These are phyloP conservation scores for Leucozona laternaria DNA, from an alignment of 2,888 invertebrate species.

Conservation along the genomic window DNA sequence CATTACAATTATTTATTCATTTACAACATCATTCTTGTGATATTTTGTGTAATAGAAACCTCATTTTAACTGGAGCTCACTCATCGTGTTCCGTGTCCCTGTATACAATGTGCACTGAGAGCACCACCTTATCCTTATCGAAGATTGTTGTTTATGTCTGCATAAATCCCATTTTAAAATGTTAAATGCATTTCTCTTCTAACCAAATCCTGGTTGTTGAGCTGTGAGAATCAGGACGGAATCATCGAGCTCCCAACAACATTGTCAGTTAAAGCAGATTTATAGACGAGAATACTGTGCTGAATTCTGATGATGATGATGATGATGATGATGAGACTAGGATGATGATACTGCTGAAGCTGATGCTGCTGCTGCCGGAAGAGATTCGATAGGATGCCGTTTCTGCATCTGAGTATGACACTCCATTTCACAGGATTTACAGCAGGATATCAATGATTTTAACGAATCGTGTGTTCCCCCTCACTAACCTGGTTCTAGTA, in stretches of 20 bases:
- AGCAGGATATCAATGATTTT: constrained; percentile 62
- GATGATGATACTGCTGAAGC: no score
- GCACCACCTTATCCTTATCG: constrained; percentile 49
- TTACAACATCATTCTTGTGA: constrained; percentile 48
- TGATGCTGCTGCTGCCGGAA: constrained; percentile 30
- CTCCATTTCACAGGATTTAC: constrained; percentile 68
- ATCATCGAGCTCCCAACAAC: constrained; percentile 19
- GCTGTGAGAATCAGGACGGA: constrained; percentile 19
- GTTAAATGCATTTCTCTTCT: constrained; percentile 54
- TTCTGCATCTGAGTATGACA: constrained; percentile 62
- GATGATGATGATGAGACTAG: constrained; percentile 8
- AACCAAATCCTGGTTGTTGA: constrained; percentile 17
- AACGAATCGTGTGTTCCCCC: constrained; percentile 24
- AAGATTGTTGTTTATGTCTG: constrained; percentile 69
- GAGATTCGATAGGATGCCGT: constrained; percentile 38
- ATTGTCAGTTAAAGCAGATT: constrained; percentile 22
- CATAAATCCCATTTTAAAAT: constrained; percentile 58
- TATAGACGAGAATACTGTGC: constrained; percentile 37
- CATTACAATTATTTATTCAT: constrained; percentile 68
- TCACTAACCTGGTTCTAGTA: neutral
- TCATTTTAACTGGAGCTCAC: constrained; percentile 37
- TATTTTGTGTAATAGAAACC: constrained; percentile 56
- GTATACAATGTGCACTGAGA: neutral
- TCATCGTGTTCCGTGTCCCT: neutral
- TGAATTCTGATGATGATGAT: constrained; percentile 57